A percentile compares a stretch with the other conserved stretches of the same genome.
phyloP scores from a whole-genome alignment of 2,113 vertebrate genomes.

The Tetrax tetrax region DNA sequence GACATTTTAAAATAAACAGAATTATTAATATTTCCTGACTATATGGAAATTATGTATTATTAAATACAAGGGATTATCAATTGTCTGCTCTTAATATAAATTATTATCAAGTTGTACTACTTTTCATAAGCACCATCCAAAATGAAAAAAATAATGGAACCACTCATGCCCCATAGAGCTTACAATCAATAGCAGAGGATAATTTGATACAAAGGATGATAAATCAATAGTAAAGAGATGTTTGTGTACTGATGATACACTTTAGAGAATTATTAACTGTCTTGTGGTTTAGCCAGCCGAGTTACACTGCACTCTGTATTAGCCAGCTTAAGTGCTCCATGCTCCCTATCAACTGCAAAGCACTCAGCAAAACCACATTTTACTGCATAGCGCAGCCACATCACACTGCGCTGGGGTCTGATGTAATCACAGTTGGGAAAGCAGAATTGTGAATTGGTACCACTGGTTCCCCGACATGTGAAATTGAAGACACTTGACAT shows the following conservation, averaged over 20 bases:
- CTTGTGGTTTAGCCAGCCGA: background rate
- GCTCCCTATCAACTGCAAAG: fast-evolving
- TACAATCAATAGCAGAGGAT: background rate
- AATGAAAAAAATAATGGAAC: background rate
- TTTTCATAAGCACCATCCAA: background rate
- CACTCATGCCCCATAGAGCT: background rate
- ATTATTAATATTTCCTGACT: background rate
- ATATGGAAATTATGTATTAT: background rate
- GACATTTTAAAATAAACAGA: background rate
- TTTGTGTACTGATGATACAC: background rate
- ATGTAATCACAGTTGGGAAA: background rate
- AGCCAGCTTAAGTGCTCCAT: fast-evolving
- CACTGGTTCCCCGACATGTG: fast-evolving
- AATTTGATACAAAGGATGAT: background rate
- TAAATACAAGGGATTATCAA: background rate
- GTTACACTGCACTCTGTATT: background rate
- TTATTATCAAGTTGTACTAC: background rate
- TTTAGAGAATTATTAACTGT: background rate
- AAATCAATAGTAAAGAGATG: background rate
- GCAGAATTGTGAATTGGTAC: too few relatives aligned
- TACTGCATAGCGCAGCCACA: background rate
- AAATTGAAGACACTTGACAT: background rate
- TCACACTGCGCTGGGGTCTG: fast-evolving
- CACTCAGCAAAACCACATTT: background rate
- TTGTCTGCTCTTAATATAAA: background rate